These are phyloP conservation scores for Calliphora vomitoria DNA, from an alignment of 2,888 invertebrate genomes.

Conservation along the genomic window DNA sequence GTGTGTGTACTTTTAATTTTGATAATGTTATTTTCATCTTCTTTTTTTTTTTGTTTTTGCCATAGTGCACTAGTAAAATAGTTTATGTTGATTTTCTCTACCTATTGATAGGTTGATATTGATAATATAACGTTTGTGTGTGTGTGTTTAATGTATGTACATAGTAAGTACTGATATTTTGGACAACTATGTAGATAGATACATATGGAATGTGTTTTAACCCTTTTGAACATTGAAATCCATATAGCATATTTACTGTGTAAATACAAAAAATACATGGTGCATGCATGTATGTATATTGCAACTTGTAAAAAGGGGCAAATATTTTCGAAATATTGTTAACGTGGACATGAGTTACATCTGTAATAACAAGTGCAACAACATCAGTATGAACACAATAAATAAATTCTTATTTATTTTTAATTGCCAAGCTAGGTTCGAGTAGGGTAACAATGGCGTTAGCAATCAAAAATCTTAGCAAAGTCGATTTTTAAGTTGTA, in stretches of 20 bases:
- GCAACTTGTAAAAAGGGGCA: not conserved
- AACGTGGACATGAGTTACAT: not conserved
- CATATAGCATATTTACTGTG: slow-evolving; percentile 23
- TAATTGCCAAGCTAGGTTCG: not conserved
- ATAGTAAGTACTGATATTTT: not conserved
- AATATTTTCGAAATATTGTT: slow-evolving; percentile 8
- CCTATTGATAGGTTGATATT: slow-evolving; percentile 5
- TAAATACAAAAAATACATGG: slow-evolving; percentile 27
- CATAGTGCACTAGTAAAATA: slow-evolving; percentile 18
- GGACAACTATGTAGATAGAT: not conserved
- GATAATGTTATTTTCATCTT: slow-evolving; percentile 40
- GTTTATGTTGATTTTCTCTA: slow-evolving; percentile 59
- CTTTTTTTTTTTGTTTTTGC: not conserved
- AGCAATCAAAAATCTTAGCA: too few species aligned
- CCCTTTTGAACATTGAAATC: slow-evolving; percentile 15
- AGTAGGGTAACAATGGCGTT: too few species aligned
- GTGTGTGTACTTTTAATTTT: slow-evolving; percentile 47
- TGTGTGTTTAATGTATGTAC: not conserved
- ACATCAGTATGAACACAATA: not conserved
- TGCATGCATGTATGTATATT: not conserved
- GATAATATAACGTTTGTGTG: not conserved
- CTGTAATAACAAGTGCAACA: slow-evolving; percentile 8
- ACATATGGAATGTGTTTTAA: not conserved
- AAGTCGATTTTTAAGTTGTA: too few species aligned
- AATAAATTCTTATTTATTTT: not conserved